These are phyloP conservation scores for Pseudonaja textilis DNA, from an alignment of 2,113 vertebrate species.

Conservation along the genomic window DNA sequence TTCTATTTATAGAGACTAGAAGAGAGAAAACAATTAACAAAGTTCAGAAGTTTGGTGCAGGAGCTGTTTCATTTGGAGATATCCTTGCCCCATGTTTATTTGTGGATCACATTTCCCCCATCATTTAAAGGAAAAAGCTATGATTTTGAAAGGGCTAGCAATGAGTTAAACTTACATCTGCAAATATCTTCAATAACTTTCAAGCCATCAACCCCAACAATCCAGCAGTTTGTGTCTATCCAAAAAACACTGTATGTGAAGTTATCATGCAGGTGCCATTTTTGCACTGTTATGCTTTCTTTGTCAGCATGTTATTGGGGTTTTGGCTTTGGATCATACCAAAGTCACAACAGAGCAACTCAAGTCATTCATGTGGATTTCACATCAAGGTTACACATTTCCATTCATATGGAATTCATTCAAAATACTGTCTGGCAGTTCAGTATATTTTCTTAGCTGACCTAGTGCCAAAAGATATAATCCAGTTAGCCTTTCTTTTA, in stretches of 20 bases:
- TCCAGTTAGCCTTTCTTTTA: conserved; percentile 26
- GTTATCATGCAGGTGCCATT: conserved; percentile 19
- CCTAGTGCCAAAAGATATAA: conserved; percentile 28
- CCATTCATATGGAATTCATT: conserved; percentile 45
- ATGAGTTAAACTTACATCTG: conserved; percentile 2
- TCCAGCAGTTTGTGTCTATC: conserved; percentile 1
- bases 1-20: not conserved
- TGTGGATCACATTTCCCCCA: not conserved
- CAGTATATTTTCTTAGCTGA: conserved; percentile 33
- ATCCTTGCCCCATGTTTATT: not conserved
- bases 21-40: not conserved
- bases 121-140: conserved; percentile 9
- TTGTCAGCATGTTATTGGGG: conserved; percentile 22
- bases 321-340: conserved; percentile 22
- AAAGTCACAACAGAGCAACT: conserved; percentile 12
- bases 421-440: conserved; percentile 44
- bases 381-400: conserved; percentile 9
- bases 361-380: conserved; percentile 38
- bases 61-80: not conserved
- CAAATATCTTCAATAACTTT: not conserved
- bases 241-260: conserved; percentile 34
- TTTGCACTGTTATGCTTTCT: conserved; percentile 5
- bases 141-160: conserved; percentile 1
- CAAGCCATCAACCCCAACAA: not conserved
- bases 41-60: not conserved